These are phyloP conservation scores for Phyllostomus hastatus DNA, from an alignment of 2,113 vertebrate species.

Conservation along the genomic window DNA sequence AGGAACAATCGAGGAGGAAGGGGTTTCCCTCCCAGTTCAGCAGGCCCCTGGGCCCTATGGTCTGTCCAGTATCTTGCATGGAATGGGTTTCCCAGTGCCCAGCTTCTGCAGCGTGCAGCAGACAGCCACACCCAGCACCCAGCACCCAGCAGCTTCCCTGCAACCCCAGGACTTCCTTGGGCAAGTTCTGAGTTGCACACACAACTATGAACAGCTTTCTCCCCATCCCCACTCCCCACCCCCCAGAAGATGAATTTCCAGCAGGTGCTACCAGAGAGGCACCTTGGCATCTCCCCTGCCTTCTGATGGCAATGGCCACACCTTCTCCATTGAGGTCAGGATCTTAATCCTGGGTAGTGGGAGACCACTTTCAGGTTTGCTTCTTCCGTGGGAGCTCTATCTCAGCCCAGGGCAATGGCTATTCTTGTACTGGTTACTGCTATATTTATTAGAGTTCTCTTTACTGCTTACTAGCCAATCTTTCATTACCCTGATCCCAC, in stretches of 20 bases:
- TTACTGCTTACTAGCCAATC: neutral
- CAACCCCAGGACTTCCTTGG: too few species aligned
- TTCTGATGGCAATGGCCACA: neutral
- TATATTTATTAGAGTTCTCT: neutral
- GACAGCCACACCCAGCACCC: neutral
- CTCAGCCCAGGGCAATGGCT: neutral
- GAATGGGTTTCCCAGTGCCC: too few species aligned
- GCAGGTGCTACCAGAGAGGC: neutral
- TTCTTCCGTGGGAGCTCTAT: neutral
- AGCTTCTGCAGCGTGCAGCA: neutral
- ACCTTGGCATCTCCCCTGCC: neutral
- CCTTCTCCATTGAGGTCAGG: neutral
- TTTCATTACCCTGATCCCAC: neutral
- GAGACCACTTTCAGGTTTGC: neutral
- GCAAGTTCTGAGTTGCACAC: neutral
- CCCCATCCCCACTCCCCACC: too few species aligned
- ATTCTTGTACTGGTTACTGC: neutral
- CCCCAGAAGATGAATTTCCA: neutral
- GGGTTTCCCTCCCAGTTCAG: neutral
- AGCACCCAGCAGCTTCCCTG: neutral
- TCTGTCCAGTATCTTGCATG: neutral
- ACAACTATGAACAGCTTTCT: neutral
- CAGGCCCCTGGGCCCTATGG: neutral
- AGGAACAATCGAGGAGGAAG: neutral
- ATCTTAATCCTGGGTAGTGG: neutral